A percentile compares a stretch with the other conserved stretches of the same genome.
phyloP scores from a whole-genome alignment of 2,888 invertebrate genomes.

The Drosophila limbata region DNA sequence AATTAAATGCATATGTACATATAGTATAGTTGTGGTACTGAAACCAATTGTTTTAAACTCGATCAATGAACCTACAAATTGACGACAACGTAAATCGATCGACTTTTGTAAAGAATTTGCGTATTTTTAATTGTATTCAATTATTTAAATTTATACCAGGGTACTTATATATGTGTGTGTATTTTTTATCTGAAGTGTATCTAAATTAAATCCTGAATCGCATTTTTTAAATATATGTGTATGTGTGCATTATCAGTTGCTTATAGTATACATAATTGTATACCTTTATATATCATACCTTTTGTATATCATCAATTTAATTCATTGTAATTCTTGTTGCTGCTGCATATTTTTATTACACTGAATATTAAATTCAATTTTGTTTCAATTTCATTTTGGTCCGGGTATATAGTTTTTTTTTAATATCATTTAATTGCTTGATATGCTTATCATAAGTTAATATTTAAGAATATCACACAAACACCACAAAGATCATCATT shows the following conservation, averaged over 20 bases:
- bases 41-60: constrained; percentile 37
- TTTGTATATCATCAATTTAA: too few relatives aligned
- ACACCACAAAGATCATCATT: constrained; percentile 52
- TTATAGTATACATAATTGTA: too few relatives aligned
- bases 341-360: too few relatives aligned
- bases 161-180: not conserved
- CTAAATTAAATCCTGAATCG: not conserved
- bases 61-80: constrained; percentile 68
- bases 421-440: constrained; percentile 1
- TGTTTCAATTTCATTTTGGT: too few relatives aligned
- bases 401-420: not conserved
- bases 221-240: too few relatives aligned
- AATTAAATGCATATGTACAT: constrained; percentile 10
- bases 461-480: constrained; percentile 13
- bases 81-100: constrained; percentile 9
- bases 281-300: too few relatives aligned
- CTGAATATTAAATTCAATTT: too few relatives aligned
- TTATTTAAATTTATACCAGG: not conserved
- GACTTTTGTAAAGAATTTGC: constrained; percentile 11
- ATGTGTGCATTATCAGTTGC: too few relatives aligned
- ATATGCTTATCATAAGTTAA: constrained; percentile 24
- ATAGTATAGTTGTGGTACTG: constrained; percentile 1
- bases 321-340: too few relatives aligned
- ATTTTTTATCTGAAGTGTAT: not conserved
- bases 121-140: not conserved